A percentile compares a stretch with the other conserved stretches of the same genome.
These are phyloP conservation scores for Trachelus tabidus DNA, from an alignment of 2,888 invertebrate species.

Conservation along the genomic window DNA sequence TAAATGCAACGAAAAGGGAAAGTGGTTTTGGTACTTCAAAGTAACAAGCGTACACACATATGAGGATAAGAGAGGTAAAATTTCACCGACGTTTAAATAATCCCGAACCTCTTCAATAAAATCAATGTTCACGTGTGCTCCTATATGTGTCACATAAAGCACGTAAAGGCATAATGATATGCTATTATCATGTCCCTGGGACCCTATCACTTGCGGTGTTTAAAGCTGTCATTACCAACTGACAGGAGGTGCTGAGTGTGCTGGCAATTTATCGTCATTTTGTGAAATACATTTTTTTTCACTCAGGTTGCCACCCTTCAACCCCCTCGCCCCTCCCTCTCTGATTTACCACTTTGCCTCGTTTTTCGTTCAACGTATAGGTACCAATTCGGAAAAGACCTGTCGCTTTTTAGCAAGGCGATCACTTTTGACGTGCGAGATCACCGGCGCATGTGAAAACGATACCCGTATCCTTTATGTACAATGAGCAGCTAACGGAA, in stretches of 20 bases:
- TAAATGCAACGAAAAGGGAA: not conserved
- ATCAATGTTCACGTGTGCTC: constrained; percentile 14
- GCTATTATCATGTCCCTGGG: constrained; percentile 39
- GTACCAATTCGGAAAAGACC: not conserved
- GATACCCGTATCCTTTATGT: not conserved
- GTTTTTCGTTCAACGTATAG: not conserved
- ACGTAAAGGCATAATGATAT: constrained; percentile 34
- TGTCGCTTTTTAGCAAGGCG: not conserved
- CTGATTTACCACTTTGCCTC: not conserved
- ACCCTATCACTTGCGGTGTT: constrained; percentile 40
- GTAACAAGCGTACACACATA: not conserved
- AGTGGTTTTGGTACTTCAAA: not conserved
- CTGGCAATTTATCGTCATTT: constrained; percentile 2
- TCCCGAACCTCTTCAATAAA: not conserved
- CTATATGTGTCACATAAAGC: constrained; percentile 36
- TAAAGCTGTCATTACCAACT: constrained; percentile 39
- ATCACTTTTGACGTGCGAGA: not conserved
- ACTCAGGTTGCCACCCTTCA: not conserved
- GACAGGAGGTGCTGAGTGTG: constrained; percentile 23
- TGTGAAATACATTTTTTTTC: not conserved
- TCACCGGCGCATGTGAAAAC: not conserved
- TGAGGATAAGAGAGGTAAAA: not conserved
- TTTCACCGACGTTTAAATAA: not conserved
- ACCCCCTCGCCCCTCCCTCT: too few species aligned
- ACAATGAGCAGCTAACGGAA: not conserved